Base-by-base conservation (phyloP, 2,113 vertebrate genomes). In the Ptilorrhoa leucosticta region DNA sequence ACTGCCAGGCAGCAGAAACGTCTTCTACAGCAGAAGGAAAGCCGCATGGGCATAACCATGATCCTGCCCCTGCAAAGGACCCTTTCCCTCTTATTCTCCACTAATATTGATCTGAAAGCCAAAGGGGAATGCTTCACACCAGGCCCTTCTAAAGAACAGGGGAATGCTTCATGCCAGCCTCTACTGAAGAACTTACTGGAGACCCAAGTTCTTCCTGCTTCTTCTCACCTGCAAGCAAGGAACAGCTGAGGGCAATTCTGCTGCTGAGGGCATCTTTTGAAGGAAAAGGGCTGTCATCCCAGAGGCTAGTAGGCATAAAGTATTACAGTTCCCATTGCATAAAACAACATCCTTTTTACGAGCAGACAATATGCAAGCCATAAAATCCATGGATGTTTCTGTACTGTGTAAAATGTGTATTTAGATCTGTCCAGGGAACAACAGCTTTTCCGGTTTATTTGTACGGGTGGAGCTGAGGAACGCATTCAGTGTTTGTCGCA, bases 401-500 rank as follows among this genome's bases (percentile, higher is more conserved):
- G 40, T 73, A 45, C 11, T 68, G 72, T 50, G 42, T 71, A 50
- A 91, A 96, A 69, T 0, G 1, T 27, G 33, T 50, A 31, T 83
- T 57, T 72, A 76, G 63, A 42, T 35, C 57, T 48, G 20, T 15
- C 53, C 44, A 54, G 72, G 58, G 81, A 80, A 58, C 35, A 53
- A 23, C 48, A 31, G 19, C 42, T 63, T 83, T 86, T 71, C 47
- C 61, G 14, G 9, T 68, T 68, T 68, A 44, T 72, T 58, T 91
- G 24, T 28, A 30, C 6, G 26, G n/a, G 26, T 58, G 77, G 13
- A 76, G 20, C 7, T 39, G 13, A 53, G 30, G 35, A 63, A 15
- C 4, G 4, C 22, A 24, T 31, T 58, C 50, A 37, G 2, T 19
- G 17, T 76, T 75, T 89, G 51, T 48, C 0, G 0, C n/a, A 42